These are phyloP conservation scores for Hypselothyrea guttata DNA, from an alignment of 2,888 invertebrate species.

Conservation along the genomic window DNA sequence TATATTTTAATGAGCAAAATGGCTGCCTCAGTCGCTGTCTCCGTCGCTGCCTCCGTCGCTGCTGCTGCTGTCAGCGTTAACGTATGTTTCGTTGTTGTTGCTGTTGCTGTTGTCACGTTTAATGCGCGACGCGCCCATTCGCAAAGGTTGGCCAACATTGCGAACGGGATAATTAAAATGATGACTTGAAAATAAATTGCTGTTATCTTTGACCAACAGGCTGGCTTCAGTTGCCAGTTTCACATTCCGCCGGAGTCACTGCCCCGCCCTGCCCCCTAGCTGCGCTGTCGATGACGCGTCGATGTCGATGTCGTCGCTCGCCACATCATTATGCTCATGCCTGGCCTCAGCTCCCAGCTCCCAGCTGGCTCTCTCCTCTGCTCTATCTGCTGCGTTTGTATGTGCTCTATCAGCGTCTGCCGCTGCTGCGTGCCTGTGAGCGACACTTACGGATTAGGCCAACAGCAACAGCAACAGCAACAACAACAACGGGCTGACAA, in stretches of 20 bases:
- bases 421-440: slow-evolving; percentile 70
- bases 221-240: slow-evolving; percentile 37
- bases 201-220: slow-evolving; percentile 81
- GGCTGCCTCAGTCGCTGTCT: slow-evolving; percentile 47
- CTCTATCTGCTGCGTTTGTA: slow-evolving; percentile 13
- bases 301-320: slow-evolving; percentile 57
- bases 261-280: background rate
- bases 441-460: slow-evolving; percentile 78
- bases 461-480: slow-evolving; percentile 38
- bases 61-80: slow-evolving; percentile 22
- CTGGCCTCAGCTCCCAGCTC: slow-evolving; percentile 10
- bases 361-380: background rate
- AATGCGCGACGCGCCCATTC: slow-evolving; percentile 68
- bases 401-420: slow-evolving; percentile 73
- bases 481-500: slow-evolving; percentile 49
- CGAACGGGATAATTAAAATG: slow-evolving; percentile 81
- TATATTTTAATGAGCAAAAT: slow-evolving; percentile 82
- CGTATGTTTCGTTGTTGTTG: slow-evolving; percentile 17
- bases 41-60: slow-evolving; percentile 31
- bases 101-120: slow-evolving; percentile 64
- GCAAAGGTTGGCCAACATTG: slow-evolving; percentile 61
- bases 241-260: background rate
- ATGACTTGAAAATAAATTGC: slow-evolving; percentile 81
- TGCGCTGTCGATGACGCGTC: slow-evolving; percentile 68
- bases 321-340: slow-evolving; percentile 60